Evolutionary conservation across 2,797 vertebrate species (phyloP).

Genomic region (Enoplosus armatus): DNA sequence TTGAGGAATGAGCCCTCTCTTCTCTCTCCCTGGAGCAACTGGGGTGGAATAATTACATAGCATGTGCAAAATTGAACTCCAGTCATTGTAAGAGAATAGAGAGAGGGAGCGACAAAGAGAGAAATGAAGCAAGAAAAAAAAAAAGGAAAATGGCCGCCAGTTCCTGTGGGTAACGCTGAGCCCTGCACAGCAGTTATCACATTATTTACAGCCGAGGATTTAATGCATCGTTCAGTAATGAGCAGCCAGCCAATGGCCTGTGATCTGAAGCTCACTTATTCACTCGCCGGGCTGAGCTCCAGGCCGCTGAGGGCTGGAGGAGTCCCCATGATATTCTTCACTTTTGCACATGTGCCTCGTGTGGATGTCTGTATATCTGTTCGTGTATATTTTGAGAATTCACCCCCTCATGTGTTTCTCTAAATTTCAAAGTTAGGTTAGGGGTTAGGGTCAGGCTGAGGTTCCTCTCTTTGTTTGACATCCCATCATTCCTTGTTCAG

Average conservation of each 20-base stretch:
- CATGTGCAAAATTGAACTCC: constrained; percentile 41
- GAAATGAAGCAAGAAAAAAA: constrained; percentile 5
- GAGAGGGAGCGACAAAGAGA: constrained; percentile 13
- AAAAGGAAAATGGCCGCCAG: constrained; percentile 38
- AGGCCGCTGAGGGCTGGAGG: constrained; percentile 28
- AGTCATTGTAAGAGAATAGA: constrained; percentile 23
- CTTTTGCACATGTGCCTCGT: too few species aligned
- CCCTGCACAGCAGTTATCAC: constrained; percentile 53
- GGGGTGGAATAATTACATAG: constrained; percentile 59
- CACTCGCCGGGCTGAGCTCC: constrained; percentile 53
- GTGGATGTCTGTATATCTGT: neutral
- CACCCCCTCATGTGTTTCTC: neutral
- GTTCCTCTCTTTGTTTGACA: neutral
- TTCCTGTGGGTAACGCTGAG: constrained; percentile 44
- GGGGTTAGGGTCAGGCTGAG: neutral
- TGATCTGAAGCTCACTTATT: constrained; percentile 59
- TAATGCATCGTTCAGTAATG: constrained; percentile 60
- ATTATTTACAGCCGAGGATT: constrained; percentile 69
- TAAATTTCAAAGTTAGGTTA: too few species aligned
- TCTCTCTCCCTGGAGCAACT: constrained; percentile 36
- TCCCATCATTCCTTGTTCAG: neutral
- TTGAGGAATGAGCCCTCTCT: constrained; percentile 58
- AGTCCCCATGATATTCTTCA: constrained; percentile 14
- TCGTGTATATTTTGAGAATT: neutral
- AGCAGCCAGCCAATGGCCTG: constrained; percentile 60